Evolutionary conservation across 1,140 invertebrate species (phyloP).

Genomic region (Medauroidea extradentata): DNA sequence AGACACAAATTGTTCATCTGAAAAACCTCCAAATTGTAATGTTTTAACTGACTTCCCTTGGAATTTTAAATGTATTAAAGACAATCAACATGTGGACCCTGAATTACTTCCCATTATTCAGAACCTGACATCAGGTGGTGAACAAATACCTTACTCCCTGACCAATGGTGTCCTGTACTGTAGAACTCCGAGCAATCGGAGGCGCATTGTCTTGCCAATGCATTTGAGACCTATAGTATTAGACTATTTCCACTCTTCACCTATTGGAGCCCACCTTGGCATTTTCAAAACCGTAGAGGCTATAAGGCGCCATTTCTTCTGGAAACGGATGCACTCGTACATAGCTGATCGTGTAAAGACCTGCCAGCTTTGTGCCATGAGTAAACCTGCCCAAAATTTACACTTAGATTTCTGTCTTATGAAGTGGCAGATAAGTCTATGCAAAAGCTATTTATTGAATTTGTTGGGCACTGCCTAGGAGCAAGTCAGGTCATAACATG

Average conservation of each 20-base stretch:
- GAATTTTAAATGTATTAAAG: neutral
- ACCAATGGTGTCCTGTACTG: neutral
- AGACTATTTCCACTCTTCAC: neutral
- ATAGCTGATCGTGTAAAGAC: neutral
- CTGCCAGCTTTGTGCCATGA: neutral
- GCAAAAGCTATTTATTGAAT: neutral
- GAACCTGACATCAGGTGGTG: neutral
- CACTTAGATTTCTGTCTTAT: neutral
- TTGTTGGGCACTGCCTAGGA: neutral
- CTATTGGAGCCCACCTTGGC: neutral
- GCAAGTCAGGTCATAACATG: neutral
- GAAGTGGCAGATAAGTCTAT: neutral
- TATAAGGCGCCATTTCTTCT: neutral
- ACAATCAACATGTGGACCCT: neutral
- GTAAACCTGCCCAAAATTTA: neutral
- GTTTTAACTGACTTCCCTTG: neutral
- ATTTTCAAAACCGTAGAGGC: neutral
- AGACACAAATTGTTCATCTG: too few relatives aligned
- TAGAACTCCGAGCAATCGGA: neutral
- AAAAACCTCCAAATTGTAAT: too few relatives aligned
- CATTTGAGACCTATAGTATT: neutral
- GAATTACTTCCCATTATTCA: neutral
- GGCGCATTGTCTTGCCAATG: neutral
- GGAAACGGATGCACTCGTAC: neutral
- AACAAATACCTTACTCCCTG: neutral